A percentile compares a stretch with the other conserved stretches of the same genome.
Conservation (phyloP, 2,888 invertebrate genomes). For the Atethmia centrago region DNA sequence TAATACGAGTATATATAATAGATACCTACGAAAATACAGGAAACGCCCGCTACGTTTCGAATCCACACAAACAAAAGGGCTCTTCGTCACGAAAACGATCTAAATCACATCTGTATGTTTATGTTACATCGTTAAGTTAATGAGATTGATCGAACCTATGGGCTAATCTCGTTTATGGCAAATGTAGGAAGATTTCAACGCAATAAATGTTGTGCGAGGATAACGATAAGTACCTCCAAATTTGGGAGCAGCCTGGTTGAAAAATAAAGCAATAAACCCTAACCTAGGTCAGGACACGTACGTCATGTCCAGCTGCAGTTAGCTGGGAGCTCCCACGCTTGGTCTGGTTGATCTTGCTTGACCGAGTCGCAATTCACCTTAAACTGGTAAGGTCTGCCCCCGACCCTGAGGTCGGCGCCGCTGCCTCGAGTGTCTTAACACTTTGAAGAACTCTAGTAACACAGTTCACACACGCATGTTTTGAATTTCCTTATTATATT, state of each 20-base stretch:
- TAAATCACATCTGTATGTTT: constrained; percentile 49
- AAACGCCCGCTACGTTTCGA: not conserved
- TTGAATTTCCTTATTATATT: not conserved
- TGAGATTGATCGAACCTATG: constrained; percentile 30
- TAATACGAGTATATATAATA: not conserved
- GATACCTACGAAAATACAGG: not conserved
- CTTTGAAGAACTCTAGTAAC: not conserved
- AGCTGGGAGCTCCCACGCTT: not conserved
- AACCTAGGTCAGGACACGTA: not conserved
- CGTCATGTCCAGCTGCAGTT: not conserved
- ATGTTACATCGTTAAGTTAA: constrained; percentile 43
- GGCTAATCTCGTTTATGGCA: constrained; percentile 28
- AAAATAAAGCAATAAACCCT: not conserved
- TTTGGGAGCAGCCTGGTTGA: not conserved
- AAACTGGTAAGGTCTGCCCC: no score
- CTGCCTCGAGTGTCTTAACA: no score
- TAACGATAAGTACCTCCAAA: not conserved
- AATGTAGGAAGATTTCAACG: constrained; percentile 9
- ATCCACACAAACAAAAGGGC: constrained; percentile 21
- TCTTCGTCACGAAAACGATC: constrained; percentile 21
- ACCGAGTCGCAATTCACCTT: no score
- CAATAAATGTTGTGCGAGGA: not conserved
- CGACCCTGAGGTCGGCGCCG: no score
- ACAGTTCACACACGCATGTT: not conserved
- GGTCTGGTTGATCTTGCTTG: no score